phyloP scores from a whole-genome alignment of 2,113 vertebrate species.

The Rhynchomys soricoides region DNA sequence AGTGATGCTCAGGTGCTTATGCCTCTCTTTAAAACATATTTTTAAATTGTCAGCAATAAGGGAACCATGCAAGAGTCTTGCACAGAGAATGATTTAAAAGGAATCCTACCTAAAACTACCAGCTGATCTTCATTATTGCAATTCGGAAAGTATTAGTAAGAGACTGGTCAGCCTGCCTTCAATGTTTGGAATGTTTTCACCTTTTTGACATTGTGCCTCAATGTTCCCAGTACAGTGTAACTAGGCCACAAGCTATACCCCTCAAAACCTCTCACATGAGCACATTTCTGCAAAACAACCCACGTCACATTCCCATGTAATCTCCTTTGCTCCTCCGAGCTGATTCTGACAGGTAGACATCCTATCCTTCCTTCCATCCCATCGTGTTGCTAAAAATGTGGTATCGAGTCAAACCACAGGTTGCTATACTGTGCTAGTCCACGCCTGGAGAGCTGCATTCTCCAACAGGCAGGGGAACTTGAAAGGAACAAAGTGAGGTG shows the following conservation, averaged over 20 bases:
- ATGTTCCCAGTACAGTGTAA: not conserved
- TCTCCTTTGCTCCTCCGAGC: not conserved
- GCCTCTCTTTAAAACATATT: not conserved
- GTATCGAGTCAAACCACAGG: not conserved
- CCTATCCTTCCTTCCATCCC: not conserved
- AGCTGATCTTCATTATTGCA: not conserved
- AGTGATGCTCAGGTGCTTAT: rapidly evolving
- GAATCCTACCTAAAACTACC: not conserved
- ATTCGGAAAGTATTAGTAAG: not conserved
- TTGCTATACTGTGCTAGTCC: not conserved
- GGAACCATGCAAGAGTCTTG: not conserved
- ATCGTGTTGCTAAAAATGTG: not conserved
- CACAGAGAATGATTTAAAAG: not conserved
- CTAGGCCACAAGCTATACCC: not conserved
- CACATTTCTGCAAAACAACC: not conserved
- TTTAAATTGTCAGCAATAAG: not conserved
- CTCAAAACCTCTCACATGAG: not conserved
- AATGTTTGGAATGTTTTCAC: not conserved
- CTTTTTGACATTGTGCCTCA: not conserved
- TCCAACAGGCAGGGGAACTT: rapidly evolving
- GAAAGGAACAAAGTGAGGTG: not conserved
- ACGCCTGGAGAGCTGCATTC: not conserved
- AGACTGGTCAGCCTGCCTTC: not conserved
- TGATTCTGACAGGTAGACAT: not conserved
- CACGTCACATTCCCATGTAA: not conserved